Evolutionary conservation across 1,140 invertebrate genomes (phyloP), one percentile per base, ranked within the genome.

Genomic region (Sycophaga agraensis): DNA sequence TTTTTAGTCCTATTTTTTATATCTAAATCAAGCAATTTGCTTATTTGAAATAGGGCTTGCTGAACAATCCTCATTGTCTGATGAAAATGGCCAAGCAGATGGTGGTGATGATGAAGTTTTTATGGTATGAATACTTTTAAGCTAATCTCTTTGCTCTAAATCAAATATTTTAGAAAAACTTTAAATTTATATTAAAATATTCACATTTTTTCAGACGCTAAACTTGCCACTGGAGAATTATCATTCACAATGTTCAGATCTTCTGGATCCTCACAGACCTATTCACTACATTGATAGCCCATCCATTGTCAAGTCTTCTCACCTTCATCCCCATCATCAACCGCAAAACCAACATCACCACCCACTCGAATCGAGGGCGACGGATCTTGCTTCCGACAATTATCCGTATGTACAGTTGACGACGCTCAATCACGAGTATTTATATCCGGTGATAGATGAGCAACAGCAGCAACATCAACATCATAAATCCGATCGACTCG

Each of bases 351-450:
- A 51, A 17, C 53, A 56, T 8, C 60, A 26, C 37, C 60, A 63
- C 19, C 59, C 59, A 4, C 49, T 54, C 61, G 75, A 22, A 67
- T 57, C 69, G 16, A 63, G 48, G 11, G 19, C 59, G n/a, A 46
- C 65, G 22, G 74, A 78, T 48, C 59, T 72, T 42, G 59, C 68
- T 65, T 82, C 82, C 42, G 88, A 90, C 66, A 86, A 85, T 67
- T 91, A 92, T 78, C 89, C 91, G 16, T 96, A 96, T 73, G 92
- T 96, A 40, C 91, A 94, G 71, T 85, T 96, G 70, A 89, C 89
- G 17, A 84, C 88, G 45, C 84, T 89, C 45, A 79, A 85, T 35
- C 91, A 92, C 70, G 91, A 94, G 54, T 94, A 93, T 78, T 87
- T 89, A 58, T 93, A 93, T 80, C 90, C 91, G 2, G 83, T 87